Percentiles rank a stretch among this genome's conserved stretches.
phyloP scores from a whole-genome alignment of 2,888 invertebrate species.

The Cheilosia grossa region DNA sequence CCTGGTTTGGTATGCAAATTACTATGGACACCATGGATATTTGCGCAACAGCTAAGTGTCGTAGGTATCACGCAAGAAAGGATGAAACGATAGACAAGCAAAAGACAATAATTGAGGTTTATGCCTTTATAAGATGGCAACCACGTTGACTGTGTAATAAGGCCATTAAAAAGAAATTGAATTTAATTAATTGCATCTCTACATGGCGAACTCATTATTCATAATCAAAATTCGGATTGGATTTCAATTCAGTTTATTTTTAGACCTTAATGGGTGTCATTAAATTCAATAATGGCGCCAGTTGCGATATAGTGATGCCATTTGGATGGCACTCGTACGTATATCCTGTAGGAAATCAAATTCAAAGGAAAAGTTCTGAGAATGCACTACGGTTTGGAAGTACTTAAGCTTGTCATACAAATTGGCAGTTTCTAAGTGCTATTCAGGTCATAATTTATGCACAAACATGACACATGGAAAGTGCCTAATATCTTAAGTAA shows the following conservation, averaged over 20 bases:
- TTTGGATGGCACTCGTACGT: neutral
- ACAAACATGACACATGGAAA: no score
- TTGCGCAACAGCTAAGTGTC: no score
- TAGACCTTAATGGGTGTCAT: neutral
- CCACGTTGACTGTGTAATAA: neutral
- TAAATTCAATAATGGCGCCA: conserved; percentile 12
- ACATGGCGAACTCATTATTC: conserved; percentile 1
- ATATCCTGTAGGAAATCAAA: neutral
- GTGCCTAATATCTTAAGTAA: no score
- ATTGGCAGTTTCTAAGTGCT: no score
- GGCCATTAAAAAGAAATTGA: conserved; percentile 27
- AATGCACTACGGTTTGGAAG: no score
- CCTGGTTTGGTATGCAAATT: no score
- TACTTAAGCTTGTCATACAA: no score
- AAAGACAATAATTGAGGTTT: neutral
- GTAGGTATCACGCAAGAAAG: no score
- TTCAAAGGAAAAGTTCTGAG: no score
- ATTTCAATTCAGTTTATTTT: conserved; percentile 4
- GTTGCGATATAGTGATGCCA: neutral
- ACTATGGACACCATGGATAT: no score
- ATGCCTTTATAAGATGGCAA: neutral
- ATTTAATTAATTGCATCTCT: conserved; percentile 20
- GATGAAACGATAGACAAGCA: no score
- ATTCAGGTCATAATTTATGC: no score
- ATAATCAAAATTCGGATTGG: conserved; percentile 13